Evolutionary conservation across 2,888 invertebrate genomes (phyloP), one percentile per base, ranked within the genome.

Genomic region (Synergus gifuensis): DNA sequence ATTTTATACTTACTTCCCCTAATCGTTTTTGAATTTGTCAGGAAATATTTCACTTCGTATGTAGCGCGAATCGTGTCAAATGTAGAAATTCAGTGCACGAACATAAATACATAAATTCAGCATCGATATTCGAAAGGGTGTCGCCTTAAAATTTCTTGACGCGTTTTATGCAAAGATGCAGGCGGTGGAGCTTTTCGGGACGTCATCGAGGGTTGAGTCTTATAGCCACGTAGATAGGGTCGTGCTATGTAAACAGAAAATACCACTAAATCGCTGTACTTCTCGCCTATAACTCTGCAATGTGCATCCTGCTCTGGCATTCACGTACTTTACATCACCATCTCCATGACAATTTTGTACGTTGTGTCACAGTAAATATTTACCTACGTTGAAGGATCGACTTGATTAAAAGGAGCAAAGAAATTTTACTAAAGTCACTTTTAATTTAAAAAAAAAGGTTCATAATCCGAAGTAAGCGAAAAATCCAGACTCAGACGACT

Each of bases 361-460:
- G 54, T 8, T 54, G 8, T 54, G n/a, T 8, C 54, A 54, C 54
- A n/a, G 54, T 54, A 54, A 54, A 54, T n/a, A n/a, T 54, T 54
- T n/a, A 8, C n/a, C 8, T 2, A n/a, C 7, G 8, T 54, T 8
- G 2, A n/a, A n/a, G 5, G 7, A 2, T 8, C n/a, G 54, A 54
- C 54, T 54, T 54, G 54, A 54, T 54, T 54, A n/a, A 54, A 54
- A 54, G n/a, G 54, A n/a, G 8, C 54, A 54, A 54, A 54, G n/a
- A 8, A 54, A 54, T 54, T 2, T 54, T 54, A 16, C n/a, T 54
- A n/a, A 54, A n/a, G 54, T n/a, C n/a, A 54, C 54, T n/a, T 54
- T 54, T 1, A 54, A 54, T 54, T n/a, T 8, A n/a, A 54, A 54
- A 54, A 54, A 2, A 16, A 54, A 54, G 54, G 4, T 4, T 4